phyloP scores from a whole-genome alignment of 2,797 vertebrate genomes.

The Rhynchotus rufescens region DNA sequence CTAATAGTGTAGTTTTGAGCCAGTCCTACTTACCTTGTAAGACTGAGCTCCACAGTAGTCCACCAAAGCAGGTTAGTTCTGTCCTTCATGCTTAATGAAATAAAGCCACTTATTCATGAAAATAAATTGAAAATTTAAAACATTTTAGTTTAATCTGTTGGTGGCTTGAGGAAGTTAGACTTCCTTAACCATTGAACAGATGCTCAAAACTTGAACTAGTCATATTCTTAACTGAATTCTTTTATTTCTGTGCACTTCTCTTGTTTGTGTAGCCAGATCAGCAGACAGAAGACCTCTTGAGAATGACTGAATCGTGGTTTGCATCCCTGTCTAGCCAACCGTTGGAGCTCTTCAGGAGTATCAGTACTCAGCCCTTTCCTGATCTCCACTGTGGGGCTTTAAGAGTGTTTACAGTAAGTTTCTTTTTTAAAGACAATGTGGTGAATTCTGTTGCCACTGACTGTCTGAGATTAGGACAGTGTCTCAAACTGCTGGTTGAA shows the following conservation, averaged over 20 bases:
- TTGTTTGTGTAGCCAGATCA: constrained; percentile 84
- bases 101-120: not conserved
- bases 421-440: not conserved
- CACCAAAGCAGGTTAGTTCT: not conserved
- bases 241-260: rapidly evolving
- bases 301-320: constrained; percentile 94
- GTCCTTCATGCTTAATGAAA: not conserved
- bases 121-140: not conserved
- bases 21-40: not conserved
- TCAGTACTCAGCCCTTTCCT: constrained; percentile 94
- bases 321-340: constrained; percentile 86
- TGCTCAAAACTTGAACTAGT: not conserved
- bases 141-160: not conserved
- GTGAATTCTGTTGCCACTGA: not conserved
- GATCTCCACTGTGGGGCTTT: constrained; percentile 92
- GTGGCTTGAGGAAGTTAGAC: not conserved
- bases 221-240: not conserved
- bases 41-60: not conserved
- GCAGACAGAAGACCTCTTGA: constrained; percentile 93
- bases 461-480: not conserved
- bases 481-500: not conserved
- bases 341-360: constrained; percentile 88
- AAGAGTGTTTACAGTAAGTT: constrained; percentile 90
- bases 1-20: not conserved
- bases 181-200: not conserved